phyloP scores from a whole-genome alignment of 2,113 vertebrate genomes.

The Amblyopsis rosae region DNA sequence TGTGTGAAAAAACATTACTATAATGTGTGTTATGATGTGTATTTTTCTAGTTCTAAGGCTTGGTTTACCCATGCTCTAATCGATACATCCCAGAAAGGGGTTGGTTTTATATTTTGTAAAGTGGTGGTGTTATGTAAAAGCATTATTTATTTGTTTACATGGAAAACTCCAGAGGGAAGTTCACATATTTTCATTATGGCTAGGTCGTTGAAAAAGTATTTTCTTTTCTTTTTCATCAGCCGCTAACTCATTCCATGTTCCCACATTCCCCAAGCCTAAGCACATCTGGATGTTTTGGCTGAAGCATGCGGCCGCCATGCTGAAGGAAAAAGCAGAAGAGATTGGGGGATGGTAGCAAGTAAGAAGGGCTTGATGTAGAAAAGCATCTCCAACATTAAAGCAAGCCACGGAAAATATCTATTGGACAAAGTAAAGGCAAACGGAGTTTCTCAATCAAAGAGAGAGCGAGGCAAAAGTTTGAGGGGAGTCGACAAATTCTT shows the following conservation, averaged over 20 bases:
- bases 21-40: no score
- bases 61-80: no score
- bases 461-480: not conserved
- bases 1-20: no score
- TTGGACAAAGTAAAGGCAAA: not conserved
- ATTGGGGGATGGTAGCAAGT: not conserved
- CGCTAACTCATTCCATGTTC: slow-evolving; percentile 43
- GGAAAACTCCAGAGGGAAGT: no score
- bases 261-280: slow-evolving; percentile 27
- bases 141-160: no score
- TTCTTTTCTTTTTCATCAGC: slow-evolving; percentile 12
- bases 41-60: no score
- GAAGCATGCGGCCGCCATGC: not conserved
- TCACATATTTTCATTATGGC: no score
- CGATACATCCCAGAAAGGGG: no score
- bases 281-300: slow-evolving; percentile 71
- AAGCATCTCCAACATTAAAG: not conserved
- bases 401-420: not conserved
- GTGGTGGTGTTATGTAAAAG: no score
- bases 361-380: not conserved
- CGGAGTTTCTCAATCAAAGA: not conserved
- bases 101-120: no score
- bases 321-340: not conserved
- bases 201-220: not conserved
- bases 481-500: slow-evolving; percentile 1